Base-by-base conservation (phyloP, 2,888 invertebrate genomes). In the Phytoseiulus persimilis region DNA sequence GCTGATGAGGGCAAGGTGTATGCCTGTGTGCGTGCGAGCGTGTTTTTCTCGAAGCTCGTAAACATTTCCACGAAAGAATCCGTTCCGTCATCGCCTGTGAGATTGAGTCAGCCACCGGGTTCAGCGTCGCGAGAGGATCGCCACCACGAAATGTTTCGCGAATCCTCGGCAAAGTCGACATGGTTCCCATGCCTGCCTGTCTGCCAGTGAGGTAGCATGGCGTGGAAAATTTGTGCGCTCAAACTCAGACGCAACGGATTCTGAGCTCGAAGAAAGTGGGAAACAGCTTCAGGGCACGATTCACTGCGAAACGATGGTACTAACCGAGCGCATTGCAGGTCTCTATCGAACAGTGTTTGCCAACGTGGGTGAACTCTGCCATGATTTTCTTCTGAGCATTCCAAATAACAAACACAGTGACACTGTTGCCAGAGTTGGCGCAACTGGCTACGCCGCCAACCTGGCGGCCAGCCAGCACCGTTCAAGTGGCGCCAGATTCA, bases 351-450 rank as follows among this genome's bases (percentile, higher is more conserved):
- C 87, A 87, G 33, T 32, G 32, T 32, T 87, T 87, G 87, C 87
- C 87, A 87, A 87, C 87, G 87, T 87, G 87, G 87, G 87, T 87
- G 45, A 87, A 87, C 45, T 87, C 87, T n/a, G 87, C 87, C 87
- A 87, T 87, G 65, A 65, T 65, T 65, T 65, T 65, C 65, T 65
- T 28, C 65, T 65, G 65, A 65, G 65, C 65, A 65, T 65, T 65
- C 65, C 65, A 65, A 65, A 65, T 65, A 65, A 65, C 65, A 65
- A 65, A 65, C 65, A 65, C 23, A 65, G 65, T 65, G 65, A 65
- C 65, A 65, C 65, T 65, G 65, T 65, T 65, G 65, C 65, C 65
- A 65, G 65, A 65, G 65, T 65, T 65, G 65, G 65, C 65, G 14
- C 65, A 65, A 65, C 65, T 65, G 65, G 14, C 65, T 65, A 65